Evolutionary conservation across 2,888 invertebrate genomes (phyloP).

Genomic region (Geotrupes spiniger): DNA sequence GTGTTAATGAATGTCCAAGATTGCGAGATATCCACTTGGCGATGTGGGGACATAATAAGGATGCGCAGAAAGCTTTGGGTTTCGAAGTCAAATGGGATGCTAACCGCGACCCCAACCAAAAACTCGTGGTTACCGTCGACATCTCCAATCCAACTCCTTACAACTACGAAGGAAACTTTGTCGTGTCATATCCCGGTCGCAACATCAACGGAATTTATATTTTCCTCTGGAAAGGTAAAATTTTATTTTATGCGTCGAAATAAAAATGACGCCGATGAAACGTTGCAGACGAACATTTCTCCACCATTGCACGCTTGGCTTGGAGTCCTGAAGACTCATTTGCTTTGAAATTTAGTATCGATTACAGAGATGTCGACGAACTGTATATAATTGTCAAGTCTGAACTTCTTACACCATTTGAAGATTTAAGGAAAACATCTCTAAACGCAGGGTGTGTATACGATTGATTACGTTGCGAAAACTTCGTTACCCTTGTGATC

Average conservation of each 20-base stretch:
- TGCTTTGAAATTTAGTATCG: constrained; percentile 59
- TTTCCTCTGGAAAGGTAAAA: constrained; percentile 55
- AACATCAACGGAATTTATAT: constrained; percentile 67
- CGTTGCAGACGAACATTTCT: constrained; percentile 43
- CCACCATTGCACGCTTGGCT: constrained; percentile 60
- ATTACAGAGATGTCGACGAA: constrained; percentile 55
- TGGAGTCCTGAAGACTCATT: constrained; percentile 69
- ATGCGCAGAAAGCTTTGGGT: constrained; percentile 63
- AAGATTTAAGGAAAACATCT: constrained; percentile 57
- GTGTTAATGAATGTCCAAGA: constrained; percentile 46
- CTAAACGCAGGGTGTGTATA: constrained; percentile 52
- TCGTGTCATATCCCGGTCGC: constrained; percentile 73
- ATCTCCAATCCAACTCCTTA: constrained; percentile 60
- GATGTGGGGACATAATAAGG: constrained; percentile 60
- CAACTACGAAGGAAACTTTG: constrained; percentile 62
- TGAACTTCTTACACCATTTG: constrained; percentile 56
- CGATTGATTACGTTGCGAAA: background rate
- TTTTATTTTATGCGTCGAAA: constrained; percentile 2
- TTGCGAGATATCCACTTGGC: constrained; percentile 72
- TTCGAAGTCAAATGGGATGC: constrained; percentile 83
- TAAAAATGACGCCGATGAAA: background rate
- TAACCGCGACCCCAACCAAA: constrained; percentile 76
- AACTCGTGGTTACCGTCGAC: constrained; percentile 61
- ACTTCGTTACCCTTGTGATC: too few species aligned
- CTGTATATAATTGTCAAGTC: constrained; percentile 50